A percentile compares a stretch with the other conserved stretches of the same genome.
phyloP scores from a whole-genome alignment of 2,113 vertebrate species.

The Ailurus styani region DNA sequence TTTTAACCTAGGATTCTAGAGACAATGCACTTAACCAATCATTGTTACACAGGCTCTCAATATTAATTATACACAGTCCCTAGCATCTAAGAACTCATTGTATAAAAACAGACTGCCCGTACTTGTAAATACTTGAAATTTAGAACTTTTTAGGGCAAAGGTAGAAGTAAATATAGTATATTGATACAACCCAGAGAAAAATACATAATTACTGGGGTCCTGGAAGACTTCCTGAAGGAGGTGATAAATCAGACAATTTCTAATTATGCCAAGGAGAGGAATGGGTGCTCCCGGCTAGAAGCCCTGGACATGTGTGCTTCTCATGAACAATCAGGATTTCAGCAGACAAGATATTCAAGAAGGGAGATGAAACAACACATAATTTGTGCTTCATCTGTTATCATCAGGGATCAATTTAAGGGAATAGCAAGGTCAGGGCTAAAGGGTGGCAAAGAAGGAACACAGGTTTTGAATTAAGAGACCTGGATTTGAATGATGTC shows the following conservation, averaged over 20 bases:
- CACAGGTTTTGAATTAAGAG: not conserved
- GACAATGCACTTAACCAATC: not conserved
- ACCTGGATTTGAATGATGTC: not conserved
- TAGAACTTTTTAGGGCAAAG: not conserved
- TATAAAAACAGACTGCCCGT: not conserved
- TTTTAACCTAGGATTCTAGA: not conserved
- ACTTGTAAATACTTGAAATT: not conserved
- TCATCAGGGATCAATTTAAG: too few relatives aligned
- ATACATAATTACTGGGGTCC: not conserved
- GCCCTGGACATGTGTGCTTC: fast-evolving
- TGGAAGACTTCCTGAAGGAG: not conserved
- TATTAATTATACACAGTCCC: not conserved
- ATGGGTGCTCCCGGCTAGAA: not conserved
- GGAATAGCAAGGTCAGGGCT: not conserved
- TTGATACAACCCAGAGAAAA: not conserved
- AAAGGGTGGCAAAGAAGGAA: not conserved
- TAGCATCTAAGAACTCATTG: not conserved
- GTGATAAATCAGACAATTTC: not conserved
- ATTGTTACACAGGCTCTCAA: not conserved
- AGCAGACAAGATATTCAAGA: not conserved
- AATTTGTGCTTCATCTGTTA: not conserved
- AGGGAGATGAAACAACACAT: not conserved
- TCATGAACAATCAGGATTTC: fast-evolving
- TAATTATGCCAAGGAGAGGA: not conserved
- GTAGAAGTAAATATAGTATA: not conserved